phyloP scores from a whole-genome alignment of 2,888 invertebrate genomes.

The Crepidodera aurea region DNA sequence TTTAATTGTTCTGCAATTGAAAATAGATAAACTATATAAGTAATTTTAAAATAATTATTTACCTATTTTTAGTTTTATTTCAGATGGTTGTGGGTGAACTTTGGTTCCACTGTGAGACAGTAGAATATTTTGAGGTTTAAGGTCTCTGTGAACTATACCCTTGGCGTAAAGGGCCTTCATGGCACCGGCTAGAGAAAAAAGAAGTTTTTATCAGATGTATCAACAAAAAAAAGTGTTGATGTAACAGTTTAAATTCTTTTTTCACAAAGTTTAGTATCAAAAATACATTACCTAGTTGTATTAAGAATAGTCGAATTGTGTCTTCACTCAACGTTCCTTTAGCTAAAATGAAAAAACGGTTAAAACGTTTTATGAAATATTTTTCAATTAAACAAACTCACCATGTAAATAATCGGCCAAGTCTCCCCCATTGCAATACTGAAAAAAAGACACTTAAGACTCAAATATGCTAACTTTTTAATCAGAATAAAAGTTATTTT shows the following conservation, averaged over 20 bases:
- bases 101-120: slow-evolving; percentile 82
- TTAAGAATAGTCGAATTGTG: slow-evolving; percentile 93
- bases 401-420: slow-evolving; percentile 95
- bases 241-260: too few species aligned
- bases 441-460: slow-evolving; percentile 57
- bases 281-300: slow-evolving; percentile 79
- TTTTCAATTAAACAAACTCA: slow-evolving; percentile 52
- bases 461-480: not conserved
- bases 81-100: slow-evolving; percentile 75
- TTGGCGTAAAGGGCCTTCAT: slow-evolving; percentile 97
- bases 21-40: too few species aligned
- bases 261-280: too few species aligned
- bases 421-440: slow-evolving; percentile 99
- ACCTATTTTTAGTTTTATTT: slow-evolving; percentile 96
- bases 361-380: not conserved
- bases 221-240: too few species aligned
- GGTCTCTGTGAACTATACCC: slow-evolving; percentile 97
- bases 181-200: slow-evolving; percentile 78
- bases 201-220: not conserved
- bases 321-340: slow-evolving; percentile 97
- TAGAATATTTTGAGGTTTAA: slow-evolving; percentile 99
- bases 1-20: too few species aligned
- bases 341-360: slow-evolving; percentile 59
- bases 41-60: too few species aligned
- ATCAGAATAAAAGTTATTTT: too few species aligned